Conservation (phyloP, 2,888 invertebrate genomes). For the Halocaridina rubra region DNA sequence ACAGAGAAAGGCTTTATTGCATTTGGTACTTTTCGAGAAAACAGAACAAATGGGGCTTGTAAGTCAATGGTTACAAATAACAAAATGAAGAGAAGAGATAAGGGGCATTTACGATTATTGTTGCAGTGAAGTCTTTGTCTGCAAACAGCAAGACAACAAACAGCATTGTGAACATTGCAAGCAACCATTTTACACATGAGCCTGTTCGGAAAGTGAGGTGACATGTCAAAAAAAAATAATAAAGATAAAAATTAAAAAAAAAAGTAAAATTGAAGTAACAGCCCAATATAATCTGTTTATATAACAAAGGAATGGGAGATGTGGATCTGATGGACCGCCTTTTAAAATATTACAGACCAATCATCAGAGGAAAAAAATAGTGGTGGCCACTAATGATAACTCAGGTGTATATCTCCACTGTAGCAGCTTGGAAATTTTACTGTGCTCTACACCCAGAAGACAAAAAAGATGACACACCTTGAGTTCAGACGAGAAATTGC, state of each 20-base stretch:
- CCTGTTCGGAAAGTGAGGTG: background rate
- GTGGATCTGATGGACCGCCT: background rate
- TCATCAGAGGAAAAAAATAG: background rate
- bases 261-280: background rate
- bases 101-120: background rate
- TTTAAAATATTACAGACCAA: background rate
- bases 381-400: no score
- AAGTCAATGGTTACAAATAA: background rate
- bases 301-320: background rate
- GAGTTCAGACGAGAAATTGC: background rate
- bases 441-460: background rate
- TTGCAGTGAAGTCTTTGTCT: background rate
- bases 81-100: background rate
- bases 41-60: background rate
- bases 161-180: background rate
- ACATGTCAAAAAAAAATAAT: background rate
- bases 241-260: no score
- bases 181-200: background rate
- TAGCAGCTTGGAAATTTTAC: background rate
- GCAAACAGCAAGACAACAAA: background rate
- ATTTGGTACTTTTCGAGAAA: background rate
- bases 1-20: background rate
- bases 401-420: no score
- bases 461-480: background rate
- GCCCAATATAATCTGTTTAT: background rate